phyloP scores from a whole-genome alignment of 92 coral and sea anemone genomes.

The Galaxea fascicularis region DNA sequence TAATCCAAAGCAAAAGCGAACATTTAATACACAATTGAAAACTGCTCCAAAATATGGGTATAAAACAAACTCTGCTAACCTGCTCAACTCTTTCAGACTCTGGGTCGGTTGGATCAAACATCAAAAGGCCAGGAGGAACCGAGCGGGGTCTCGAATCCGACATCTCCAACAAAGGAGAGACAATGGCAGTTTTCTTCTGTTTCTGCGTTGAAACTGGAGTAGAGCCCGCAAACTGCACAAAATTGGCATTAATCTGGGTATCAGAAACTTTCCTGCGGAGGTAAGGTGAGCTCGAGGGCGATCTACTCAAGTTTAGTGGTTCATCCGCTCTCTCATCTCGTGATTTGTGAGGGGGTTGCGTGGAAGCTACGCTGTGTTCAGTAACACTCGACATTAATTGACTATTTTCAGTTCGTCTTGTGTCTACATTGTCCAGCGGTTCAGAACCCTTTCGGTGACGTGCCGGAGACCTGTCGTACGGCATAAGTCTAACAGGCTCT shows the following conservation, averaged over 20 bases:
- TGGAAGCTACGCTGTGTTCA: conserved; percentile 11
- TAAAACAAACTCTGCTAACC: conserved; percentile 45
- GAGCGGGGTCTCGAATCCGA: conserved; percentile 78
- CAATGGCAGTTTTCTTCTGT: conserved; percentile 87
- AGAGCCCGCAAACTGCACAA: conserved; percentile 48
- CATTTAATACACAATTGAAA: background rate
- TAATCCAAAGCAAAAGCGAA: background rate
- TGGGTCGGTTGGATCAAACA: conserved; percentile 91
- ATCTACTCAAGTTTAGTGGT: conserved; percentile 32
- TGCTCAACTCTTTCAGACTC: conserved; percentile 86
- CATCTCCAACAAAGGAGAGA: conserved; percentile 81
- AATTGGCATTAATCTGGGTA: conserved; percentile 14
- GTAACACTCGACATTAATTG: conserved; percentile 10
- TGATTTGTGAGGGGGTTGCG: conserved; percentile 12
- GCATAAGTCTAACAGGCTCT: conserved; percentile 56
- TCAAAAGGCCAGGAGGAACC: conserved; percentile 75
- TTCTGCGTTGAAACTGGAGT: conserved; percentile 47
- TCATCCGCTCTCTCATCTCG: conserved; percentile 35
- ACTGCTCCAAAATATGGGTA: background rate
- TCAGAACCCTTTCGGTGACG: conserved; percentile 69
- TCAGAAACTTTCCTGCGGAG: conserved; percentile 62
- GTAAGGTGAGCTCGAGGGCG: conserved; percentile 67
- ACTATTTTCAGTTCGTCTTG: conserved; percentile 1
- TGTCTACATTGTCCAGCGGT: conserved; percentile 22
- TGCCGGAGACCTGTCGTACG: conserved; percentile 70